phyloP scores from a whole-genome alignment of 1,140 invertebrate species.

The Euwallacea similis region DNA sequence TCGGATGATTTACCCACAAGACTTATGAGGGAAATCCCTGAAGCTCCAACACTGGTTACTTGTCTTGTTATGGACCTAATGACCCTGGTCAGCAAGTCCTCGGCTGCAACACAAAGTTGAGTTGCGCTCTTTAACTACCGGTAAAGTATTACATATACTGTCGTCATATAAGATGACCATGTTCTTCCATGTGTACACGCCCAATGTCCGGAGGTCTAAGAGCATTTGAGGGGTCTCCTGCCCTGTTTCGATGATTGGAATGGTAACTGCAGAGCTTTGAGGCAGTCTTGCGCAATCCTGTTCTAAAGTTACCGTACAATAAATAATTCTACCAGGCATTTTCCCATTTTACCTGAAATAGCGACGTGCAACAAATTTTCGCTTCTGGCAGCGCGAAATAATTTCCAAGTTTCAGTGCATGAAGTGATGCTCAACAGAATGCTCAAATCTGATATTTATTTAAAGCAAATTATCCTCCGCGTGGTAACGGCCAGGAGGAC shows the following conservation, averaged over 20 bases:
- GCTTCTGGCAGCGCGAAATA: constrained; percentile 61
- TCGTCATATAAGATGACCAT: constrained; percentile 71
- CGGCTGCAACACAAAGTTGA: constrained; percentile 51
- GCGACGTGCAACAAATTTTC: constrained; percentile 70
- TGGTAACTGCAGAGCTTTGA: constrained; percentile 64
- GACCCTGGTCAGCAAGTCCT: constrained; percentile 64
- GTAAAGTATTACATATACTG: constrained; percentile 62
- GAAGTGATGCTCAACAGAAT: constrained; percentile 70
- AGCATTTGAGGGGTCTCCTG: constrained; percentile 75
- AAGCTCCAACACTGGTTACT: constrained; percentile 55
- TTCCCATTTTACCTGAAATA: constrained; percentile 56
- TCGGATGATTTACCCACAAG: constrained; percentile 57
- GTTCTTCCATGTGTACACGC: constrained; percentile 68
- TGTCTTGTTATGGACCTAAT: constrained; percentile 59
- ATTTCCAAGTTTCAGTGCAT: constrained; percentile 69
- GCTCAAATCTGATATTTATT: constrained; percentile 62
- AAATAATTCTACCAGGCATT: no score
- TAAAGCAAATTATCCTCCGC: not conserved
- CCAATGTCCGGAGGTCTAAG: constrained; percentile 66
- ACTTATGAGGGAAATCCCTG: constrained; percentile 61
- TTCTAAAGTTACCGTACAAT: constrained; percentile 37
- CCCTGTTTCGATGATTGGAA: constrained; percentile 65
- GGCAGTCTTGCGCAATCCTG: constrained; percentile 73
- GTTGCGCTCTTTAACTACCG: not conserved
- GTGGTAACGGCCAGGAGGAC: not conserved